Conservation (phyloP, 2,113 vertebrate species). For the Lichenostomus cassidix region DNA sequence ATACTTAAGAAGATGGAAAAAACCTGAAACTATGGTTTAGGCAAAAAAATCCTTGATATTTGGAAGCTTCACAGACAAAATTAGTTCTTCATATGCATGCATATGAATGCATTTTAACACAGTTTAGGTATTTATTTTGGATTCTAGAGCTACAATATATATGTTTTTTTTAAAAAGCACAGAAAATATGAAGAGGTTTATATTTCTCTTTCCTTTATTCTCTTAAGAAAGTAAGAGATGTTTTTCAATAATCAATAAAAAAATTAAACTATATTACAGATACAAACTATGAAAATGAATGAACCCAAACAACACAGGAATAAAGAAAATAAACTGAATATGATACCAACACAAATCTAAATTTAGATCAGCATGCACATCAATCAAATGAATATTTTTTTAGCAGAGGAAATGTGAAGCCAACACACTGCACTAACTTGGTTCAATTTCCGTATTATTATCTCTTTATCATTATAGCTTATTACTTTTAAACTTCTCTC, state of each 20-base stretch:
- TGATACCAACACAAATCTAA: conserved; percentile 7
- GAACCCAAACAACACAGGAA: background rate
- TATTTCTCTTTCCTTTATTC: background rate
- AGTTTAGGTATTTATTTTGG: background rate
- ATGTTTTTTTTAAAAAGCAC: fast-evolving
- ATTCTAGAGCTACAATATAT: background rate
- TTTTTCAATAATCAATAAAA: background rate
- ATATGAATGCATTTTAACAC: background rate
- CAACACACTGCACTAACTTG: background rate
- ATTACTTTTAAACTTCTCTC: conserved; percentile 5
- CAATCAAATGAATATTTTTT: background rate
- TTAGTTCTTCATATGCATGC: background rate
- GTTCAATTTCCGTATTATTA: background rate
- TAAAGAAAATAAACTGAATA: conserved; percentile 11
- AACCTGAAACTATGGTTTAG: background rate
- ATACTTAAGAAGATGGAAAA: conserved; percentile 28
- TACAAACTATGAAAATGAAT: background rate
- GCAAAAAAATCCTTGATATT: conserved; percentile 12
- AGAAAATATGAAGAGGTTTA: background rate
- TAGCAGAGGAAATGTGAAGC: background rate
- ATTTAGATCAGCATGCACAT: conserved; percentile 3
- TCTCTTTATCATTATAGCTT: conserved; percentile 30
- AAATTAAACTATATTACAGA: background rate
- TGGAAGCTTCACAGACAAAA: conserved; percentile 22
- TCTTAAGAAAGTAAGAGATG: background rate